A percentile compares a stretch with the other conserved stretches of the same genome.
Conservation (phyloP, 1,140 invertebrate genomes). For the Lerema accius region DNA sequence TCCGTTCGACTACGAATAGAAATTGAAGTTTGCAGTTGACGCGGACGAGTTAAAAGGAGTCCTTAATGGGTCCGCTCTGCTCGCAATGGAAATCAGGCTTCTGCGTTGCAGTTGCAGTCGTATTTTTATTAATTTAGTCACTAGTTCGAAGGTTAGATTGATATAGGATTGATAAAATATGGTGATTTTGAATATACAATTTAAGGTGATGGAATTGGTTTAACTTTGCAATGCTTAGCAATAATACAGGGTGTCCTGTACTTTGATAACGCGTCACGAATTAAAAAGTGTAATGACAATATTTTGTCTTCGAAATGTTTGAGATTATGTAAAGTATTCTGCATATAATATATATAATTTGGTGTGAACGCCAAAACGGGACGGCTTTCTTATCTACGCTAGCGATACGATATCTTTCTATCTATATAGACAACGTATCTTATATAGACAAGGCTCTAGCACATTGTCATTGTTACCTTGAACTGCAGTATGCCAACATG, state of each 20-base stretch:
- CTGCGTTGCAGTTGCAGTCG: conserved; percentile 15
- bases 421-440: too few relatives aligned
- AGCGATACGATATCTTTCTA: conserved; percentile 60
- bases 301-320: conserved; percentile 7
- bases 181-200: background rate
- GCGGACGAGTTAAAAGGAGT: too few relatives aligned
- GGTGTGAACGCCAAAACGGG: conserved; percentile 47
- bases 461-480: conserved; percentile 18
- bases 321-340: conserved; percentile 38
- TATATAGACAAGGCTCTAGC: conserved; percentile 52
- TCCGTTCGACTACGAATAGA: too few relatives aligned
- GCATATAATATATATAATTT: conserved; percentile 53
- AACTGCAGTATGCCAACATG: conserved; percentile 5
- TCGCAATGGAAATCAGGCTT: too few relatives aligned
- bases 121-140: conserved; percentile 8
- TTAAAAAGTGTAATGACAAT: background rate
- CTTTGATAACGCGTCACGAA: conserved; percentile 2
- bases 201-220: conserved; percentile 11
- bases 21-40: too few relatives aligned
- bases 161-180: background rate
- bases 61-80: too few relatives aligned
- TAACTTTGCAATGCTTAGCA: background rate
- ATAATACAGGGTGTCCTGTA: background rate
- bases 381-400: conserved; percentile 59
- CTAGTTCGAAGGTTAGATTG: background rate